phyloP scores from a whole-genome alignment of 92 coral and sea anemone species.

The Scolanthus callimorphus region DNA sequence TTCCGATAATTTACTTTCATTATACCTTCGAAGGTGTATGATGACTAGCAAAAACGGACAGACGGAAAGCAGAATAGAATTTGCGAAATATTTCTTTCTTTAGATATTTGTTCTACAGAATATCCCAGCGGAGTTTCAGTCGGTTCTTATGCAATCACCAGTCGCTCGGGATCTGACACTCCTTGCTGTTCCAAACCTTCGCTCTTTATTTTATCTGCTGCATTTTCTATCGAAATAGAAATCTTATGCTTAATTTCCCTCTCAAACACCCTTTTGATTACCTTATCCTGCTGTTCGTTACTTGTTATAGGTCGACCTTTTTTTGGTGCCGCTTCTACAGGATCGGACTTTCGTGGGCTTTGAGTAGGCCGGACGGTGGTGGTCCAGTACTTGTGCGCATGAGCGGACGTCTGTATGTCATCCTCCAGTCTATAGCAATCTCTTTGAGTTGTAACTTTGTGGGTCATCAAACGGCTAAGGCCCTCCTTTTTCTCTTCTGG shows the following conservation, averaged over 20 bases:
- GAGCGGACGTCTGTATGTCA: not conserved
- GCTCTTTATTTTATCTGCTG: not conserved
- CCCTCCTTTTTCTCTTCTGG: conserved; percentile 2
- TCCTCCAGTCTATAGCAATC: conserved; percentile 7
- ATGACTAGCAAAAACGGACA: too few relatives aligned
- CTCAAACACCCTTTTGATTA: not conserved
- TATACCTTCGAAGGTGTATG: too few relatives aligned
- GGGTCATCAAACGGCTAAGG: conserved; percentile 7
- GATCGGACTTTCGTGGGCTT: not conserved
- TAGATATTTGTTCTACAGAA: too few relatives aligned
- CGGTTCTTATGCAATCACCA: too few relatives aligned
- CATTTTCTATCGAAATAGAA: not conserved
- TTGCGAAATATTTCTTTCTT: too few relatives aligned
- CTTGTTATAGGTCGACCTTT: not conserved
- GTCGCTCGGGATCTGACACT: too few relatives aligned
- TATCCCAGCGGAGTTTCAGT: too few relatives aligned
- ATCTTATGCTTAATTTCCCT: not conserved
- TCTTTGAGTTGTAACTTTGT: not conserved
- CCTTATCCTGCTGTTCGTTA: not conserved
- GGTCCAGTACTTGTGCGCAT: not conserved
- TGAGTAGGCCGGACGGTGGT: not conserved
- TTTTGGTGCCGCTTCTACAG: not conserved
- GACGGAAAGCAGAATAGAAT: too few relatives aligned
- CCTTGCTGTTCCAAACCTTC: not conserved
- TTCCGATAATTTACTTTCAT: too few relatives aligned